Base-by-base conservation (phyloP, 2,888 invertebrate species). In the Junonia oenone region DNA sequence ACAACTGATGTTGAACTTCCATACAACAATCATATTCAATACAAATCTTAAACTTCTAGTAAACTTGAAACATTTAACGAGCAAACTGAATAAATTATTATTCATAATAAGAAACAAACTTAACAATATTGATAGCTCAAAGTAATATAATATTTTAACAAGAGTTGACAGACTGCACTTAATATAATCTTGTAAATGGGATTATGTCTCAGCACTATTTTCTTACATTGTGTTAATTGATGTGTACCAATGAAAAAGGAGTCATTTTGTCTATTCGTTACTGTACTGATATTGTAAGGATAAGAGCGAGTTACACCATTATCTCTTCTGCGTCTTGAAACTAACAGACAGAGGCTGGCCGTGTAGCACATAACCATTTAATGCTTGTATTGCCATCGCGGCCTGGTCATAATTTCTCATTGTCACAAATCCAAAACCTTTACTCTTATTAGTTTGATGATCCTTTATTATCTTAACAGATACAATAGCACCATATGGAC, bases 1-100 rank as follows among this genome's bases (percentile, higher is more conserved):
- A 86, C 82, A 86, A 87, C 81, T 83, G 81, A 83, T 76, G 81
- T 78, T 83, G 81, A 80, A 85, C 78, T 79, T 77, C 69, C 79
- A 83, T 83, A 83, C 81, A 89, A 87, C 87, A 86, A 84, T 82
- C 84, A 83, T 81, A 76, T 81, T 81, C 85, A 84, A 84, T 86
- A 85, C 86, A 83, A 78, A 81, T 84, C 88, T 87, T 89, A 87
- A 82, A 86, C 71, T 79, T 81, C 87, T 89, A 90, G 83, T 89
- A 90, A 90, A 90, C 88, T 89, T 90, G 89, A 88, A 89, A 90
- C 76, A 87, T 89, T 89, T 87, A 90, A 90, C 90, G 87, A 89
- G 88, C 90, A 85, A 90, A 90, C 87, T 83, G 88, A 90, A 90
- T 90, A 90, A 90, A 89, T 89, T 86, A 89, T 89, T 89, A 89